Evolutionary conservation across 2,888 invertebrate genomes (phyloP).

Genomic region (Cataglyphis cursor): DNA sequence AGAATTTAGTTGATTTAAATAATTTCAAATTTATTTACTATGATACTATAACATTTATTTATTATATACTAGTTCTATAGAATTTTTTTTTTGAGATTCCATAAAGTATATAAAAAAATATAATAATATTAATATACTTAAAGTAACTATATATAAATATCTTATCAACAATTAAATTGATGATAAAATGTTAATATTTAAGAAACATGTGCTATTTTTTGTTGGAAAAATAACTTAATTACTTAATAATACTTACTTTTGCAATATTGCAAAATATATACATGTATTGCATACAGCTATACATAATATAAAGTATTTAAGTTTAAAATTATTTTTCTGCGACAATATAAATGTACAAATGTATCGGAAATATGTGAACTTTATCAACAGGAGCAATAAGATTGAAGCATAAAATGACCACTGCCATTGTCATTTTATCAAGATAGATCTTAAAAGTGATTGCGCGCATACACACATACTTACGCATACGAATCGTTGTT

Average conservation of each 20-base stretch:
- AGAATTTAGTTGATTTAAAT: slow-evolving; percentile 13
- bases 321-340: slow-evolving; percentile 2
- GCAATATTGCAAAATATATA: background rate
- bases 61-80: background rate
- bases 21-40: background rate
- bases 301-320: background rate
- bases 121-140: too few species aligned
- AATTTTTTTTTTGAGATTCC: background rate
- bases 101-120: background rate
- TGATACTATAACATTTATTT: background rate
- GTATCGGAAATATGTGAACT: background rate
- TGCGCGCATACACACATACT: background rate
- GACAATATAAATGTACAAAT: background rate
- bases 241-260: too few species aligned
- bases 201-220: background rate
- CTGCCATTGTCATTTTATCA: slow-evolving; percentile 21
- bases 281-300: background rate
- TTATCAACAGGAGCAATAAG: slow-evolving; percentile 32
- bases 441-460: slow-evolving; percentile 31
- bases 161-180: too few species aligned
- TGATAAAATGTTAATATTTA: too few species aligned
- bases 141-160: too few species aligned
- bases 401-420: slow-evolving; percentile 43
- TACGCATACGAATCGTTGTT: background rate
- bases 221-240: background rate